Base-by-base conservation (phyloP, 2,888 invertebrate genomes). In the Dermolepida albohirtum region DNA sequence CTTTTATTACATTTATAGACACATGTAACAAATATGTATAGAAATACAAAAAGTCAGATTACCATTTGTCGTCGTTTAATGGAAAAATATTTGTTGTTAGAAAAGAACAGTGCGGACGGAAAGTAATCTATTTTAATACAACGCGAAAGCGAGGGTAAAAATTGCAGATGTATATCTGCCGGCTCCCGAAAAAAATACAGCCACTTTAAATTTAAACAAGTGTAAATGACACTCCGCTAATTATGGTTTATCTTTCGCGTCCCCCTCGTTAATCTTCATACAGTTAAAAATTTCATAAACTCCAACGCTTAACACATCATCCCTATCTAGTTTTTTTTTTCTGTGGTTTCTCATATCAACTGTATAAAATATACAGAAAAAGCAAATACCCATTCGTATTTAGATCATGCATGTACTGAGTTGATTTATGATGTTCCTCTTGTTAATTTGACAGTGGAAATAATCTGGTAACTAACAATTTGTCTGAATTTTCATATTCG, bases 161-260 rank as follows among this genome's bases (percentile, higher is more conserved):
- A 75, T 71, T 72, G 69, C 73, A 77, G 76, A 76, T 77, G 75
- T 74, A 54, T 69, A 69, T 69, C 69, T 50, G 64, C 64, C 47
- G 29, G 54, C 29, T 29, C 52, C 52, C 50, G 50, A 11, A 51
- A 74, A 72, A 75, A 72, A 74, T 71, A 71, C 72, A 74, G 75
- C 77, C 81, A 81, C 79, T 83, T 83, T 83, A 83, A 83, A 83
- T 83, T 83, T 81, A 82, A 83, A 84, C 84, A 84, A 84, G 82
- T 83, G 83, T 83, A 84, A 83, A 84, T 82, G 84, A 84, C 84
- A 83, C 79, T 78, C 76, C 75, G 81, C 82, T 84, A 84, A 84
- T 84, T 84, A 83, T 84, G 81, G 82, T 84, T 84, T 83, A 84
- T 84, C 84, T 83, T 80, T 78, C 76, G 77, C 79, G 65, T 63